Evolutionary conservation across 2,888 invertebrate species (phyloP).

Genomic region (Protodeltote pygarga): DNA sequence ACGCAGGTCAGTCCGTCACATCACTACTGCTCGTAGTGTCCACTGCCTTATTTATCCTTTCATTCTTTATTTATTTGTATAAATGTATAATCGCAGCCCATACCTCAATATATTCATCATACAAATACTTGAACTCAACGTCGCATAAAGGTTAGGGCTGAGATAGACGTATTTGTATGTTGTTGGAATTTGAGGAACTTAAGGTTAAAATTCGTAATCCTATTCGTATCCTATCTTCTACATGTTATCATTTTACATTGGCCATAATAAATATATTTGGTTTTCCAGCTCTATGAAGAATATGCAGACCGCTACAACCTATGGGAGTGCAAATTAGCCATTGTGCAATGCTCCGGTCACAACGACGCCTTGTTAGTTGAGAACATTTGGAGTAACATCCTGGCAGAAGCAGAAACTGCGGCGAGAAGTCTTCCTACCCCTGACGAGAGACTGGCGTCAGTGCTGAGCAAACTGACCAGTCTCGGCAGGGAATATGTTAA

Average conservation of each 20-base stretch:
- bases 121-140: no score
- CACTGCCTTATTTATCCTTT: neutral
- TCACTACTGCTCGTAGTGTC: neutral
- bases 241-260: no score
- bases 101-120: neutral
- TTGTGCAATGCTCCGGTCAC: conserved; percentile 97
- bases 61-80: neutral
- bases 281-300: conserved; percentile 92
- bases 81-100: no score
- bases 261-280: neutral
- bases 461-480: conserved; percentile 92
- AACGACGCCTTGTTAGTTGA: conserved; percentile 95
- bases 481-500: conserved; percentile 93
- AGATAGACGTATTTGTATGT: no score
- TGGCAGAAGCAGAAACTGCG: conserved; percentile 87
- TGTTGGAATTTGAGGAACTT: no score
- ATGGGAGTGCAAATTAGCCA: conserved; percentile 97
- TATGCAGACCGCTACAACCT: conserved; percentile 96
- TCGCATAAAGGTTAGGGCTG: no score
- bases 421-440: conserved; percentile 76
- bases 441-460: conserved; percentile 88
- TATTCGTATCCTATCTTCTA: no score
- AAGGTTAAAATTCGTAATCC: no score
- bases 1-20: conserved; percentile 87
- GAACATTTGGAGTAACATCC: conserved; percentile 96